phyloP scores from a whole-genome alignment of 2,113 vertebrate genomes.

The Egretta garzetta region DNA sequence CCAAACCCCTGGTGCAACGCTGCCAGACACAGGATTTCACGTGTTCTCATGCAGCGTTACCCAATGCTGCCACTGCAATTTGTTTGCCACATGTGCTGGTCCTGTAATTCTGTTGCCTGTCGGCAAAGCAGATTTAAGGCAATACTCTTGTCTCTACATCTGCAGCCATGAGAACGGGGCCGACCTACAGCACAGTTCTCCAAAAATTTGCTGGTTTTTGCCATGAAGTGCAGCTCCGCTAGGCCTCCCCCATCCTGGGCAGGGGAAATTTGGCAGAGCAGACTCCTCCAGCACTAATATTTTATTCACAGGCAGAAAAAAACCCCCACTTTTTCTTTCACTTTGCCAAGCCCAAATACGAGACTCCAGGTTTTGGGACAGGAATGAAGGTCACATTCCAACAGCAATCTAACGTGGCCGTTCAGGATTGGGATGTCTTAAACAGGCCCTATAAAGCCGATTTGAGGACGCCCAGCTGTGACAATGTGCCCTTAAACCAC shows the following conservation, averaged over 20 bases:
- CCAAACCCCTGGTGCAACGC: not conserved
- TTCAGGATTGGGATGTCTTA: fast-evolving
- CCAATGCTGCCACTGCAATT: not conserved
- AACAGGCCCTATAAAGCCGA: not conserved
- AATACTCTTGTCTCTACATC: fast-evolving
- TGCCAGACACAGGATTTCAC: not conserved
- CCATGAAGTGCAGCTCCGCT: not conserved
- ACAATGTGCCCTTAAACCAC: not conserved
- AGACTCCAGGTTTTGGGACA: not conserved
- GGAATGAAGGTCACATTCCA: not conserved
- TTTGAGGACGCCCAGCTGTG: not conserved
- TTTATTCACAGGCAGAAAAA: not conserved
- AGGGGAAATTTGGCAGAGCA: not conserved
- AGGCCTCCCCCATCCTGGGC: not conserved
- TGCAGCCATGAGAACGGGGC: not conserved
- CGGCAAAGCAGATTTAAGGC: not conserved
- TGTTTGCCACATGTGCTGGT: not conserved
- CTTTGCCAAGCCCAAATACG: not conserved
- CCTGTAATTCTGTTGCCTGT: not conserved
- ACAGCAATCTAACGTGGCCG: not conserved
- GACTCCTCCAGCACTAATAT: fast-evolving
- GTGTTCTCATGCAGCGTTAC: fast-evolving
- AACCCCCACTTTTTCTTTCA: not conserved
- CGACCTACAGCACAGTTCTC: not conserved
- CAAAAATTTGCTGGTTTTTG: not conserved